Evolutionary conservation across 2,113 vertebrate genomes (phyloP).

Genomic region (Monopterus albus): DNA sequence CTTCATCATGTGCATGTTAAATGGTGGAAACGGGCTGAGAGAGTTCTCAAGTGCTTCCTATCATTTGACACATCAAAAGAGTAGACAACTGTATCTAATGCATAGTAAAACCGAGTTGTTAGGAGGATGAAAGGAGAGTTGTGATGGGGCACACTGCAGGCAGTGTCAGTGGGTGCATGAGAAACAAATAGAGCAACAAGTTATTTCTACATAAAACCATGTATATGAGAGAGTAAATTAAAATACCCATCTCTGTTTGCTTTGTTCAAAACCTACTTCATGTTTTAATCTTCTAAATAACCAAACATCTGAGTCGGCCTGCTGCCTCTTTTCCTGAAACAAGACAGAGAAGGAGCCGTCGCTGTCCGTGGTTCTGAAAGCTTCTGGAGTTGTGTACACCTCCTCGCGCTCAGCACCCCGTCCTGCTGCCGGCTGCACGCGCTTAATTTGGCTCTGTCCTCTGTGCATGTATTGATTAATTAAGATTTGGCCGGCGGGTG

Average conservation of each 20-base stretch:
- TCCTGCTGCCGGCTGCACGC: constrained; percentile 18
- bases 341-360: background rate
- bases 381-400: constrained; percentile 3
- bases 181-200: constrained; percentile 20
- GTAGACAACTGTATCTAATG: constrained; percentile 6
- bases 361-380: constrained; percentile 71
- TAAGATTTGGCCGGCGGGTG: constrained; percentile 53
- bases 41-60: constrained; percentile 42
- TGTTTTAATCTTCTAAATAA: constrained; percentile 41
- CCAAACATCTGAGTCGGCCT: constrained; percentile 10
- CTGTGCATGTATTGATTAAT: constrained; percentile 67
- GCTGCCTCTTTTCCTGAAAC: background rate
- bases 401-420: constrained; percentile 4
- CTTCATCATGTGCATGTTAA: constrained; percentile 50
- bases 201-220: constrained; percentile 11
- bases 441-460: constrained; percentile 26
- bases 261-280: constrained; percentile 11
- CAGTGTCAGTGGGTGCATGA: background rate
- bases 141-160: constrained; percentile 28
- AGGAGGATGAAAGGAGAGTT: constrained; percentile 40
- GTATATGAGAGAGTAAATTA: constrained; percentile 1
- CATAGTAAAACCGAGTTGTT: constrained; percentile 22
- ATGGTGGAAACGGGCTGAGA: constrained; percentile 36
- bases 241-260: constrained; percentile 40
- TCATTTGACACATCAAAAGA: constrained; percentile 54